Evolutionary conservation across 2,113 vertebrate genomes (phyloP).

Genomic region (Hippopotamus amphibius): DNA sequence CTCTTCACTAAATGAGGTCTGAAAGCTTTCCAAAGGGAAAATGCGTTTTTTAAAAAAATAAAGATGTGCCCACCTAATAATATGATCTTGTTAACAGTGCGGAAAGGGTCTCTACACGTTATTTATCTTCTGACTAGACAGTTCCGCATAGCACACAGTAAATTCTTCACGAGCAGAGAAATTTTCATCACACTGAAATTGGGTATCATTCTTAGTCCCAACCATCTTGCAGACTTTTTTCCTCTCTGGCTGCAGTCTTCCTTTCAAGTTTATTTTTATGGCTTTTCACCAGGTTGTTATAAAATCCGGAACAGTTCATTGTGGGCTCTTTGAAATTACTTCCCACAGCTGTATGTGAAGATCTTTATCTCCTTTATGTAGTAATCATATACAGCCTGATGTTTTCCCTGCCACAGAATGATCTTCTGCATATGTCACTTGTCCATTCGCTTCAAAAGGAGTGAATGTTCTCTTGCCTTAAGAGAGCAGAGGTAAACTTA

Average conservation of each 20-base stretch:
- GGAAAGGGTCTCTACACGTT: slow-evolving; percentile 20
- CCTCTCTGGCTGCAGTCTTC: neutral
- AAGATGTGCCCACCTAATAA: slow-evolving; percentile 50
- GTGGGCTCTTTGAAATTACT: slow-evolving; percentile 69
- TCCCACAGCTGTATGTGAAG: slow-evolving; percentile 70
- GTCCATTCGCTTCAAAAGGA: slow-evolving; percentile 34
- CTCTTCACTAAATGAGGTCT: slow-evolving; percentile 49
- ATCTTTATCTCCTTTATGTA: slow-evolving; percentile 68
- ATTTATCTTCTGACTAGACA: slow-evolving; percentile 60
- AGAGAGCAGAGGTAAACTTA: neutral
- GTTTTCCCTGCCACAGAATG: neutral
- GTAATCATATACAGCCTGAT: slow-evolving; percentile 64
- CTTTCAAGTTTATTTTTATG: slow-evolving; percentile 68
- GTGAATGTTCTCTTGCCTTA: neutral
- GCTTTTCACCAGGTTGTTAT: slow-evolving; percentile 68
- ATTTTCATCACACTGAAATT: slow-evolving; percentile 56
- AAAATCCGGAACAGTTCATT: slow-evolving; percentile 28
- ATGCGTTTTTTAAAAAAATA: slow-evolving; percentile 29
- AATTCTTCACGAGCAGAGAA: slow-evolving; percentile 59
- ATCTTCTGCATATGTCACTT: slow-evolving; percentile 18
- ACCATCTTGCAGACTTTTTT: slow-evolving; percentile 7
- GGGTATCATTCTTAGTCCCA: slow-evolving; percentile 57
- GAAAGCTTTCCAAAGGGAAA: slow-evolving; percentile 60
- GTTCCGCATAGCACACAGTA: slow-evolving; percentile 23
- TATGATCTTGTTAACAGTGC: slow-evolving; percentile 53